phyloP scores from a whole-genome alignment of 1,140 invertebrate genomes.

The Argopecten irradians region DNA sequence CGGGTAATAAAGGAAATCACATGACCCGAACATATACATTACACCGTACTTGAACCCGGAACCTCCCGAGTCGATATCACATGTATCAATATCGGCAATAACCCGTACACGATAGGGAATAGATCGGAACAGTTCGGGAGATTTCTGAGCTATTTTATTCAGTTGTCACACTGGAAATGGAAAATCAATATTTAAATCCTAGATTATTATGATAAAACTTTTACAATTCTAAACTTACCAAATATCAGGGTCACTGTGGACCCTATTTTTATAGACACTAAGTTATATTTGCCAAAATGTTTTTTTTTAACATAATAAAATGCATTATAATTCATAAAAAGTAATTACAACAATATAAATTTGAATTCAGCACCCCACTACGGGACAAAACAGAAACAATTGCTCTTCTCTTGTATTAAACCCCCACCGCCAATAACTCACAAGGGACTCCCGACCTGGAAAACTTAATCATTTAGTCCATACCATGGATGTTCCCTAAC shows the following conservation, averaged over 20 bases:
- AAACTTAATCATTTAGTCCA: too few species aligned
- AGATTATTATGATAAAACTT: not conserved
- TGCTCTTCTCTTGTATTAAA: too few species aligned
- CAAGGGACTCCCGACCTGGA: too few species aligned
- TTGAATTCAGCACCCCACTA: too few species aligned
- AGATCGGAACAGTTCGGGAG: not conserved
- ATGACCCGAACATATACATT: slow-evolving; percentile 38
- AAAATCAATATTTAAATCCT: not conserved
- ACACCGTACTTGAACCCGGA: slow-evolving; percentile 28
- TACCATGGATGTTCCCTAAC: too few species aligned
- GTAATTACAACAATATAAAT: too few species aligned
- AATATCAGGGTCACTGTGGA: not conserved
- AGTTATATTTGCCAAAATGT: too few species aligned
- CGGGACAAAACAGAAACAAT: too few species aligned
- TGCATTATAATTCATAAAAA: too few species aligned
- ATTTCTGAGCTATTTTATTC: not conserved
- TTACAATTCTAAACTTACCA: not conserved
- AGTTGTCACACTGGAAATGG: not conserved
- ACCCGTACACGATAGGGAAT: not conserved
- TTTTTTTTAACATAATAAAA: too few species aligned
- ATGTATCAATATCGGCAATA: not conserved
- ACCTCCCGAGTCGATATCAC: not conserved
- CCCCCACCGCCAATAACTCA: too few species aligned
- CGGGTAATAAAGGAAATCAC: slow-evolving; percentile 34
- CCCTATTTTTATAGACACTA: too few species aligned